These are phyloP conservation scores for Mormoops blainvillei DNA, from an alignment of 2,113 vertebrate genomes.

Conservation along the genomic window DNA sequence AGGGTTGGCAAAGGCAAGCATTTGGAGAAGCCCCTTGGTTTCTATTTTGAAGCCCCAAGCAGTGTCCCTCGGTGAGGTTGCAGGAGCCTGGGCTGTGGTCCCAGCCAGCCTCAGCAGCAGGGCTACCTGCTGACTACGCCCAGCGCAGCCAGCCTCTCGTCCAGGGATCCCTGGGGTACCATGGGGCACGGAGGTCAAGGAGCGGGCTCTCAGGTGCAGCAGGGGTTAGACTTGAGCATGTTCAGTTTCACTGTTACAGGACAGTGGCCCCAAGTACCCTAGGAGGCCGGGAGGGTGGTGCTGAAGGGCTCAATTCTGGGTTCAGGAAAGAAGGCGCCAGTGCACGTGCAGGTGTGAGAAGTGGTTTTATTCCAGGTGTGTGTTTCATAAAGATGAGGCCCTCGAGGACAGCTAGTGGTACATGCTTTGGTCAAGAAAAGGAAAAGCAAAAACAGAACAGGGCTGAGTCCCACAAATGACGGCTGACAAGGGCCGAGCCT, in stretches of 20 bases:
- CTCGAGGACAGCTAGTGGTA: conserved; percentile 65
- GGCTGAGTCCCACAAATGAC: not conserved
- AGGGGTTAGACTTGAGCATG: not conserved
- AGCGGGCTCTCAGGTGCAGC: not conserved
- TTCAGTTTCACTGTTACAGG: not conserved
- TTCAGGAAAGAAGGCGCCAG: not conserved
- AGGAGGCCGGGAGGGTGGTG: accelerated
- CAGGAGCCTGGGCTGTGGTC: not conserved
- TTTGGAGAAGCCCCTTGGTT: not conserved
- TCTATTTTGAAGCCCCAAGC: not conserved
- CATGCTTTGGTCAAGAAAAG: conserved; percentile 83
- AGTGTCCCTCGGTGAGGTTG: not conserved
- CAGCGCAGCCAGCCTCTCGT: not conserved
- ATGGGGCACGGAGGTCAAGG: accelerated
- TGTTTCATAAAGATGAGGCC: conserved; percentile 73
- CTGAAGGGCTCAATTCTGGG: not conserved
- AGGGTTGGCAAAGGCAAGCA: not conserved
- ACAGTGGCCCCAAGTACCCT: not conserved
- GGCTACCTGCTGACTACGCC: not conserved
- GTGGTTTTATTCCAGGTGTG: conserved; percentile 82
- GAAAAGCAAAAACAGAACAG: conserved; percentile 67
- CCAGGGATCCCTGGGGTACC: not conserved
- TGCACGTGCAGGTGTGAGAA: conserved; percentile 67
- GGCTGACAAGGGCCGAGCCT: not conserved
- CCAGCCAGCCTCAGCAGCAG: not conserved